Percentiles rank a stretch among this genome's conserved stretches.
Conservation (phyloP, 2,113 vertebrate species). For the Pleuronectes platessa region DNA sequence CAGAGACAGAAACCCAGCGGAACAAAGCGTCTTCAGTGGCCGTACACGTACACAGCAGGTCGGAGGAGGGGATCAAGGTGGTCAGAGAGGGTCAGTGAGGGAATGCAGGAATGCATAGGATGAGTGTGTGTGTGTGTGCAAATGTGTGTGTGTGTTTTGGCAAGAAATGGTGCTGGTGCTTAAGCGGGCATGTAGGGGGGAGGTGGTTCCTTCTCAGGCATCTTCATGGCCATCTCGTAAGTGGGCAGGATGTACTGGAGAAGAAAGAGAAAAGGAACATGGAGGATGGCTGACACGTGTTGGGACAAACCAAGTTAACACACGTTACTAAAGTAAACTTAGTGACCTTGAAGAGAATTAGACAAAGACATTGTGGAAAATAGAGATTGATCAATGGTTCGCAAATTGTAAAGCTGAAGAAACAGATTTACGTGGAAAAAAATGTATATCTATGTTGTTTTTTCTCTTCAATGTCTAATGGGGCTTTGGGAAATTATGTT, state of each 20-base stretch:
- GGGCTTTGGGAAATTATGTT: too few species aligned
- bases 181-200: conserved; percentile 89
- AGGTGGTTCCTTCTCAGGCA: conserved; percentile 94
- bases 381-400: too few species aligned
- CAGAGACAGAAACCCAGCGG: conserved; percentile 39
- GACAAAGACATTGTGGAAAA: too few species aligned
- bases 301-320: too few species aligned
- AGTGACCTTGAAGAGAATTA: too few species aligned
- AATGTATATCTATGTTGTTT: too few species aligned
- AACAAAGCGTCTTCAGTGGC: conserved; percentile 43
- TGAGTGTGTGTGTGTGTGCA: conserved; percentile 24
- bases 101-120: conserved; percentile 68
- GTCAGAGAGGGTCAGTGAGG: conserved; percentile 39
- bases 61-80: conserved; percentile 14
- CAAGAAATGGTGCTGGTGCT: conserved; percentile 63
- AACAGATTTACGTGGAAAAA: too few species aligned
- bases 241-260: conserved; percentile 94
- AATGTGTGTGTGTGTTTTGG: conserved; percentile 42
- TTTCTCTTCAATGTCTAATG: too few species aligned
- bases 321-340: too few species aligned
- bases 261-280: conserved; percentile 6
- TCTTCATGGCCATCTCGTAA: conserved; percentile 98
- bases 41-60: conserved; percentile 54
- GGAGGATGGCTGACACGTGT: background rate
- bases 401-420: too few species aligned